Conservation (phyloP, 2,888 invertebrate species). For the Parnassius apollo region DNA sequence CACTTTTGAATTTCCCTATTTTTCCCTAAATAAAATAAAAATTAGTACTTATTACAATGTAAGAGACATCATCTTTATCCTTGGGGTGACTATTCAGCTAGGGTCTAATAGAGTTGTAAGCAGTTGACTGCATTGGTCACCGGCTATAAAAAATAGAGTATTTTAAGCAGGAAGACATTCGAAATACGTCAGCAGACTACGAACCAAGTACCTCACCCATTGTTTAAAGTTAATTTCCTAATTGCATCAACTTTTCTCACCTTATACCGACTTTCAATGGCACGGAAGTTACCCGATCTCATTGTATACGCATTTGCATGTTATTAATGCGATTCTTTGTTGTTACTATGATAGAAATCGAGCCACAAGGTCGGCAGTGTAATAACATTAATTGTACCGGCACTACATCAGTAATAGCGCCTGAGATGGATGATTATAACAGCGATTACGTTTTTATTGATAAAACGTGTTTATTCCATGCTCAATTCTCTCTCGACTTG, state of each 20-base stretch:
- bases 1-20: too few relatives aligned
- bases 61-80: too few relatives aligned
- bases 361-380: slow-evolving; percentile 54
- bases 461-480: slow-evolving; percentile 27
- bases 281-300: slow-evolving; percentile 58
- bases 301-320: slow-evolving; percentile 67
- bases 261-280: slow-evolving; percentile 66
- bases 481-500: slow-evolving; percentile 5
- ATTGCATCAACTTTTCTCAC: slow-evolving; percentile 59
- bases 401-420: slow-evolving; percentile 45
- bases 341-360: slow-evolving; percentile 67
- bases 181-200: slow-evolving; percentile 6
- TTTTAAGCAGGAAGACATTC: slow-evolving; percentile 7
- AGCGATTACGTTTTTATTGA: slow-evolving; percentile 35
- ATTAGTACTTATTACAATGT: too few relatives aligned
- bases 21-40: too few relatives aligned
- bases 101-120: too few relatives aligned
- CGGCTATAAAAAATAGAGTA: neutral
- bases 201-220: slow-evolving; percentile 35
- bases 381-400: slow-evolving; percentile 62
- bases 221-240: slow-evolving; percentile 58
- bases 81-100: too few relatives aligned
- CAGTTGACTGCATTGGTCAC: too few relatives aligned
- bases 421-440: slow-evolving; percentile 39
- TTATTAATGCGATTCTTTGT: slow-evolving; percentile 64